A percentile compares a stretch with the other conserved stretches of the same genome.
These are phyloP conservation scores for Paragorgia papillata DNA, from an alignment of 92 coral and sea anemone genomes.

Conservation along the genomic window DNA sequence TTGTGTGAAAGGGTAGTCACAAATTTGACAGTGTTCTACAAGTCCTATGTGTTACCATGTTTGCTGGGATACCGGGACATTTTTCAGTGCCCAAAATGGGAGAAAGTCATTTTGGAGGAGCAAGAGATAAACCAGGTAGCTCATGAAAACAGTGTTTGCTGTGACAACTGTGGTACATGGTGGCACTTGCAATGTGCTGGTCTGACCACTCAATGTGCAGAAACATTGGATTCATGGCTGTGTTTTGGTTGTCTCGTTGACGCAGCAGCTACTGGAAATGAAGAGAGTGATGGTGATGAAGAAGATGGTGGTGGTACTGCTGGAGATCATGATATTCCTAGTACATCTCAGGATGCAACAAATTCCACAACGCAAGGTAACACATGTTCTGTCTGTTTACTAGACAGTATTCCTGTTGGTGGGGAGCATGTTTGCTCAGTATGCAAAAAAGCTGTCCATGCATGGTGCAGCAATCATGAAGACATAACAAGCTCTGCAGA, in stretches of 20 bases:
- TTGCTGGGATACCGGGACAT: constrained; percentile 40
- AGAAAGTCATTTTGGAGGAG: constrained; percentile 48
- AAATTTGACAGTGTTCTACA: constrained; percentile 43
- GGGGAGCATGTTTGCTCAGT: constrained; percentile 62
- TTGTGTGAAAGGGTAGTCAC: constrained; percentile 10
- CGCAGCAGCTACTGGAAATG: neutral
- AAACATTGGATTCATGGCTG: neutral
- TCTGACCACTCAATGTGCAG: too few relatives aligned
- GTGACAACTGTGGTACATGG: constrained; percentile 58
- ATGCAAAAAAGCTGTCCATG: constrained; percentile 59
- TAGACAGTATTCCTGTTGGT: constrained; percentile 60
- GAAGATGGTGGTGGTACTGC: constrained; percentile 4
- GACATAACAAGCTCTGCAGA: constrained; percentile 62
- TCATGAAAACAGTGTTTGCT: constrained; percentile 30
- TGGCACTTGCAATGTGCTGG: constrained; percentile 39
- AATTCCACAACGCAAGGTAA: constrained; percentile 1
- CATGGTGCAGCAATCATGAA: constrained; percentile 73
- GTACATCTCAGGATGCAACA: neutral
- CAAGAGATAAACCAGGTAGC: constrained; percentile 29
- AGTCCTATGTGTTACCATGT: constrained; percentile 49
- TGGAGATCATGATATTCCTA: neutral
- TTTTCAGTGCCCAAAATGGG: constrained; percentile 49
- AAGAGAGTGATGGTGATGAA: neutral
- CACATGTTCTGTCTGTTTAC: constrained; percentile 55
- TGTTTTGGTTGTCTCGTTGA: neutral